Conservation (phyloP, 2,888 invertebrate species). For the Nomada hirtipes region DNA sequence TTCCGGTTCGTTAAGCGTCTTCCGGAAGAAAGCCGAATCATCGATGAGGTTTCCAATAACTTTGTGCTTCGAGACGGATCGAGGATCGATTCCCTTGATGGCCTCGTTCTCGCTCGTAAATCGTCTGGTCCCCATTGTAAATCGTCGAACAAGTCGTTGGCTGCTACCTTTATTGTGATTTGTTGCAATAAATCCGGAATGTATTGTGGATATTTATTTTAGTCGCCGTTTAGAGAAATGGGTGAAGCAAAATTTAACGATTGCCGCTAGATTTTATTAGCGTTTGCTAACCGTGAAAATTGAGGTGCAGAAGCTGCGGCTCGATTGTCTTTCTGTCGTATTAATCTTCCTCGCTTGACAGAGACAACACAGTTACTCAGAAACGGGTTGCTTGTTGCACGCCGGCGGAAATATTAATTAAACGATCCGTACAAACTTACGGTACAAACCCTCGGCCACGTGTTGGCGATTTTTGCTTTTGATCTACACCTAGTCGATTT, state of each 20-base stretch:
- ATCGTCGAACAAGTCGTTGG: constrained; percentile 20
- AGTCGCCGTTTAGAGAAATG: background rate
- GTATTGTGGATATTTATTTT: background rate
- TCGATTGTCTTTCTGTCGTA: background rate
- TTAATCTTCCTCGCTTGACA: background rate
- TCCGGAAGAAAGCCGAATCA: constrained; percentile 57
- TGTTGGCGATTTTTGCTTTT: background rate
- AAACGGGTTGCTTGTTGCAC: no score
- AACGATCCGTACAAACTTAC: no score
- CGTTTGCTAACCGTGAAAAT: no score
- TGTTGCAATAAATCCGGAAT: background rate
- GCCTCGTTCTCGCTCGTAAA: constrained; percentile 68
- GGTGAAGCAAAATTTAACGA: background rate
- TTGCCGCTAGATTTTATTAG: no score
- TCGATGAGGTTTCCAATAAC: constrained; percentile 53
- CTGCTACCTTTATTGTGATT: background rate
- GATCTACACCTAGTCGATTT: constrained; percentile 29
- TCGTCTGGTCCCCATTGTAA: constrained; percentile 13
- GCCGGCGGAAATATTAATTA: no score
- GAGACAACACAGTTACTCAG: background rate
- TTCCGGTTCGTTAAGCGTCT: constrained; percentile 65
- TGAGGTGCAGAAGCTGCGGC: background rate
- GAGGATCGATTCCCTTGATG: constrained; percentile 44
- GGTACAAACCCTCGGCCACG: background rate
- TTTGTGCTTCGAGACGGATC: constrained; percentile 31